Evolutionary conservation across 2,797 vertebrate species (phyloP).

Genomic region (Parotocinclus haroldoi): DNA sequence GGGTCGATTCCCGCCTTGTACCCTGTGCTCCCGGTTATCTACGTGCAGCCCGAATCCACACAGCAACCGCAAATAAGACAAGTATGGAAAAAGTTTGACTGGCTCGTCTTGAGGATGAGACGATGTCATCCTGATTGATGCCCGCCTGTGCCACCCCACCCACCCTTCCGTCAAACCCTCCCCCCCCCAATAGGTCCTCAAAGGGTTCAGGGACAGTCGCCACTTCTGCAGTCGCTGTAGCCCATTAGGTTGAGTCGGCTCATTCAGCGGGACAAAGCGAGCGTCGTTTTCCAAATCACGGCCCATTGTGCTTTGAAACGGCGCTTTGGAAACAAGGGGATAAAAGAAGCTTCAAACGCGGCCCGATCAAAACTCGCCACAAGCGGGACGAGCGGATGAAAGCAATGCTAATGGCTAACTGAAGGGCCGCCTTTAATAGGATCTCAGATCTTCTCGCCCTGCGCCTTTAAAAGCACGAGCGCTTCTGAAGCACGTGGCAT

Average conservation of each 20-base stretch:
- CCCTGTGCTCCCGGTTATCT: too few relatives aligned
- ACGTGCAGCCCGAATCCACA: too few relatives aligned
- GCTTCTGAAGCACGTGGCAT: constrained; percentile 1
- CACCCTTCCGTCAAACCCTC: too few relatives aligned
- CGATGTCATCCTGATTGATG: too few relatives aligned
- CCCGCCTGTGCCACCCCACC: not conserved
- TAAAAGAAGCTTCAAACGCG: constrained; percentile 64
- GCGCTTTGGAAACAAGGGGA: constrained; percentile 15
- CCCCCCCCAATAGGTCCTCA: not conserved
- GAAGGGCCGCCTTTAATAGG: constrained; percentile 60
- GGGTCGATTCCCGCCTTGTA: too few relatives aligned
- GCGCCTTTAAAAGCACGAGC: constrained; percentile 1
- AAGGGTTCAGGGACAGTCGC: not conserved
- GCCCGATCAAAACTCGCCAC: constrained; percentile 59
- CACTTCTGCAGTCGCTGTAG: not conserved
- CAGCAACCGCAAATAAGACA: too few relatives aligned
- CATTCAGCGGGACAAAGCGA: constrained; percentile 41
- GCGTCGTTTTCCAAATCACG: constrained; percentile 52
- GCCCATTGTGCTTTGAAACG: constrained; percentile 57
- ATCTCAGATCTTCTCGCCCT: constrained; percentile 41
- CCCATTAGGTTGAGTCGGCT: constrained; percentile 50
- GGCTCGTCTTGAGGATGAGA: too few relatives aligned
- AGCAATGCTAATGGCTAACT: constrained; percentile 57
- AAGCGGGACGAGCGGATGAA: constrained; percentile 49
- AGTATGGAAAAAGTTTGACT: too few relatives aligned